Evolutionary conservation across 2,113 vertebrate species (phyloP).

Genomic region (Psilopsiagon aurifrons): DNA sequence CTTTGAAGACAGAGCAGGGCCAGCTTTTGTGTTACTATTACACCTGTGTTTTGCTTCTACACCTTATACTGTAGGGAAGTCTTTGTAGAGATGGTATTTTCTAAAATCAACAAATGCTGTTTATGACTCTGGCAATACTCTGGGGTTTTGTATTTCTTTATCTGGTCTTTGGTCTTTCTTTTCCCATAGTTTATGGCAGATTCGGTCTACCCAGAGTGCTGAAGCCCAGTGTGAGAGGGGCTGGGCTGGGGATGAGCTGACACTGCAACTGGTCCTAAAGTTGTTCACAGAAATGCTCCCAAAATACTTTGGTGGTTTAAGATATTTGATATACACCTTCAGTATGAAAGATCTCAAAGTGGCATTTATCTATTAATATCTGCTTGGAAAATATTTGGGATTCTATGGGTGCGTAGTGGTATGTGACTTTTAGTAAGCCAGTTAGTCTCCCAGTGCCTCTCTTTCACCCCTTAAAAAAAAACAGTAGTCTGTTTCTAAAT

Average conservation of each 20-base stretch:
- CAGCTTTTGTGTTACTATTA: background rate
- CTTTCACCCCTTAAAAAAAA: background rate
- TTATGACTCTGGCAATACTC: background rate
- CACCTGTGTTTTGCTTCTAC: background rate
- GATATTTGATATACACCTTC: background rate
- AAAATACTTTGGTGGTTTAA: background rate
- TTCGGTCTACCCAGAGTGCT: background rate
- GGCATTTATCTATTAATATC: background rate
- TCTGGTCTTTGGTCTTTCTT: background rate
- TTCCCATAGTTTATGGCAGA: background rate
- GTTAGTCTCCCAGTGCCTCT: background rate
- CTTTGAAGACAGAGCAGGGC: conserved; percentile 13
- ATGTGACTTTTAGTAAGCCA: background rate
- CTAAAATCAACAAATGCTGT: background rate
- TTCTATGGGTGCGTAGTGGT: background rate
- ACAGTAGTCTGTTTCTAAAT: background rate
- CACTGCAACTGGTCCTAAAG: background rate
- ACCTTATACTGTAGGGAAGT: background rate
- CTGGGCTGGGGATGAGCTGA: background rate
- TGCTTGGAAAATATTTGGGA: background rate
- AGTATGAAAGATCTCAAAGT: background rate
- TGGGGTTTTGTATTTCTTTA: background rate
- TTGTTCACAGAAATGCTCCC: background rate
- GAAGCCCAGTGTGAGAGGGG: background rate
- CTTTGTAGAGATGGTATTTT: background rate